Conservation (phyloP, 2,113 vertebrate genomes). For the Aplodontia rufa region DNA sequence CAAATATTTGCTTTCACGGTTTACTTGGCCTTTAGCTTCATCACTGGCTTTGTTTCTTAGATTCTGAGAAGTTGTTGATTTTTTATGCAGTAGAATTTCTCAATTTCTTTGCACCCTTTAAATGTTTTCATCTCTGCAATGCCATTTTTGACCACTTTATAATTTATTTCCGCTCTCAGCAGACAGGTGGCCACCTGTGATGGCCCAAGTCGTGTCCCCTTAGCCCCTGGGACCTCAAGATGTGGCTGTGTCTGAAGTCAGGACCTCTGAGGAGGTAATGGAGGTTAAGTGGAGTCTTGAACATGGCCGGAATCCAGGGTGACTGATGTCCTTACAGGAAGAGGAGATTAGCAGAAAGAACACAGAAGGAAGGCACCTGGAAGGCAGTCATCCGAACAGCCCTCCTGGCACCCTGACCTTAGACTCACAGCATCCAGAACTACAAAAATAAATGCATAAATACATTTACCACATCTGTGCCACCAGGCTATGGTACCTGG, state of each 20-base stretch:
- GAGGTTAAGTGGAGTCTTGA: not conserved
- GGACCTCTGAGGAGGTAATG: not conserved
- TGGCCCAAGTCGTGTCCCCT: not conserved
- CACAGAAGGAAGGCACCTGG: not conserved
- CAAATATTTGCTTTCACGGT: conserved; percentile 25
- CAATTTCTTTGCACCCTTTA: not conserved
- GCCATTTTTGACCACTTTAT: not conserved
- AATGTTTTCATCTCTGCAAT: not conserved
- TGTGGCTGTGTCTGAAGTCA: not conserved
- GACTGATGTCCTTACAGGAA: not conserved
- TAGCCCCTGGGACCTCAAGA: not conserved
- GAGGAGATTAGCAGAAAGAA: not conserved
- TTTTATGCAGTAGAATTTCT: not conserved
- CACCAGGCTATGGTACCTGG: not conserved
- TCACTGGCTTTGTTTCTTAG: not conserved
- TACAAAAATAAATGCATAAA: too few relatives aligned
- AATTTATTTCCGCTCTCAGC: not conserved
- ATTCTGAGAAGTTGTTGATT: not conserved
- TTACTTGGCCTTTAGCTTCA: not conserved
- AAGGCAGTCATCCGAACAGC: fast-evolving
- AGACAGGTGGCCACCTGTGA: not conserved
- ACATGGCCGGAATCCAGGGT: not conserved
- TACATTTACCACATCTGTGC: not conserved
- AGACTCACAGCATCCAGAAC: not conserved
- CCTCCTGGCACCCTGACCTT: not conserved